A percentile compares a stretch with the other conserved stretches of the same genome.
Evolutionary conservation across 2,888 invertebrate genomes (phyloP).

Genomic region (Phorcus lineatus): DNA sequence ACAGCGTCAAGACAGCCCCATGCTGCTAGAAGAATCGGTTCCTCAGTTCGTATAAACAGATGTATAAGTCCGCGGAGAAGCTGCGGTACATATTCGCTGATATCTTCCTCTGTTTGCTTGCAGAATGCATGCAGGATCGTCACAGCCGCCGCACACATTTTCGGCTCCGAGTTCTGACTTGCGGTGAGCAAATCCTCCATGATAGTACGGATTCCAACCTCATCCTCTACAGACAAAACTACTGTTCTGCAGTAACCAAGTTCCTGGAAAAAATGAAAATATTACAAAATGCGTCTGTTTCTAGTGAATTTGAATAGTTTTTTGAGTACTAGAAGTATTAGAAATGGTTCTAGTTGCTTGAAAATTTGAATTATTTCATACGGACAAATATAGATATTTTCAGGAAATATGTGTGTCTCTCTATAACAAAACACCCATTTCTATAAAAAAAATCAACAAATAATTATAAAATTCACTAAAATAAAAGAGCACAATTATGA

Average conservation of each 20-base stretch:
- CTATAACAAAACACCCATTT: background rate
- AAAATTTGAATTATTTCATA: background rate
- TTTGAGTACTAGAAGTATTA: background rate
- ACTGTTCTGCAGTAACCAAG: slow-evolving; percentile 94
- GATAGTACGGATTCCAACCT: slow-evolving; percentile 88
- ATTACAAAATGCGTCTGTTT: background rate
- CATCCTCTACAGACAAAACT: slow-evolving; percentile 90
- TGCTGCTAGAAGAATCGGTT: slow-evolving; percentile 87
- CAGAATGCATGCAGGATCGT: slow-evolving; percentile 93
- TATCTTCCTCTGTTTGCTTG: slow-evolving; percentile 90
- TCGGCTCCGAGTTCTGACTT: slow-evolving; percentile 75
- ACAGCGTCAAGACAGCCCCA: slow-evolving; percentile 95
- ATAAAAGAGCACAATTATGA: background rate
- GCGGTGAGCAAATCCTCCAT: slow-evolving; percentile 90
- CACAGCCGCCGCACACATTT: slow-evolving; percentile 87
- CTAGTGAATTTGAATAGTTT: background rate
- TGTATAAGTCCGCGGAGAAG: slow-evolving; percentile 90
- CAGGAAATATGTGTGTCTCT: background rate
- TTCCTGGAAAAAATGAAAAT: slow-evolving; percentile 77
- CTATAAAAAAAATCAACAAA: background rate
- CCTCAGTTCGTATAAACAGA: slow-evolving; percentile 88
- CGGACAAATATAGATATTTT: background rate
- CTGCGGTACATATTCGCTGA: slow-evolving; percentile 90
- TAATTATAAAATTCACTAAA: background rate
- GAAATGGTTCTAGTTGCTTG: background rate